Conservation (phyloP, 2,797 vertebrate species). For the Melanotaenia maccullochi region DNA sequence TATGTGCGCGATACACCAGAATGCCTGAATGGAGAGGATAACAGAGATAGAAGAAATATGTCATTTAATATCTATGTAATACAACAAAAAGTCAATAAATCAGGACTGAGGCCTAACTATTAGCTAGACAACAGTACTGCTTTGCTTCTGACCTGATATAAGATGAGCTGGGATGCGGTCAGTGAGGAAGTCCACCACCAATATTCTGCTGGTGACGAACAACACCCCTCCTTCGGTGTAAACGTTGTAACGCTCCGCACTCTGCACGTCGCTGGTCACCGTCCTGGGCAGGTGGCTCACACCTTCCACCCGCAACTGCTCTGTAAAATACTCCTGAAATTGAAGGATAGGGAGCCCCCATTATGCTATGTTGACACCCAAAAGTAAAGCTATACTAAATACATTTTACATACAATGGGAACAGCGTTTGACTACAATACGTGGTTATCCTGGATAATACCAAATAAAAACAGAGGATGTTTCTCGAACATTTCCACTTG, state of each 20-base stretch:
- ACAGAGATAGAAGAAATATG: background rate
- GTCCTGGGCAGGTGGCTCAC: conserved; percentile 90
- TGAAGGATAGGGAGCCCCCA: background rate
- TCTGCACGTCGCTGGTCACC: conserved; percentile 90
- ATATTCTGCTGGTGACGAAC: conserved; percentile 95
- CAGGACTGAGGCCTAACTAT: background rate
- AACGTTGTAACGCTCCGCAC: conserved; percentile 87
- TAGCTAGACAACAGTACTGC: too few relatives aligned
- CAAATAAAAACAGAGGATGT: too few relatives aligned
- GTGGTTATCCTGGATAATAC: too few relatives aligned
- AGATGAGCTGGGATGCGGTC: conserved; percentile 94
- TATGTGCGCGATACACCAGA: conserved; percentile 95
- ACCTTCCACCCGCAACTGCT: conserved; percentile 89
- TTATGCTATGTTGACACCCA: background rate
- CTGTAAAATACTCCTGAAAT: conserved; percentile 92
- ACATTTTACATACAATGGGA: too few relatives aligned
- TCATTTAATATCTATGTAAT: too few relatives aligned
- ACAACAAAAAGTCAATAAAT: too few relatives aligned
- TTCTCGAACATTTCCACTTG: too few relatives aligned
- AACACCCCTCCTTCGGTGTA: conserved; percentile 94
- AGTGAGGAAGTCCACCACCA: conserved; percentile 97
- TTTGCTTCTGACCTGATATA: conserved; percentile 81
- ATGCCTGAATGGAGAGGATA: conserved; percentile 83
- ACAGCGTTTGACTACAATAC: too few relatives aligned
- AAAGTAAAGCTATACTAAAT: background rate